phyloP scores from a whole-genome alignment of 2,113 vertebrate species.

The Cyprinodon tularosa region DNA sequence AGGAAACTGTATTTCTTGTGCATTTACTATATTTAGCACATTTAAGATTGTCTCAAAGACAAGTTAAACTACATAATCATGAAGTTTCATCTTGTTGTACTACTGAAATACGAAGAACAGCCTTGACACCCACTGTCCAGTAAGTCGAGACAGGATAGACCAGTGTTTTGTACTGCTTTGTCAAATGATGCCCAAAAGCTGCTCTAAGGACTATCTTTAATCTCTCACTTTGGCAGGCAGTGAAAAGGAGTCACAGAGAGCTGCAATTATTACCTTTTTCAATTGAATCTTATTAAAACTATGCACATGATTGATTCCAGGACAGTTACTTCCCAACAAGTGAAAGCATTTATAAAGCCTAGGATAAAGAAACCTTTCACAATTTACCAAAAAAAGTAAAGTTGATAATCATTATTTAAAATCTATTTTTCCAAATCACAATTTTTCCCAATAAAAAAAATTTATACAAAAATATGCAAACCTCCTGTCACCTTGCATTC shows the following conservation, averaged over 20 bases:
- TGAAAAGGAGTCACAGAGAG: constrained; percentile 55
- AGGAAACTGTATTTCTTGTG: background rate
- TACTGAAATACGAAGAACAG: constrained; percentile 64
- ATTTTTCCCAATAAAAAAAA: too few relatives aligned
- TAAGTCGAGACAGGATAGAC: constrained; percentile 61
- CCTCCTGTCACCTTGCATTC: too few relatives aligned
- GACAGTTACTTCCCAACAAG: constrained; percentile 30
- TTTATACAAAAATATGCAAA: too few relatives aligned
- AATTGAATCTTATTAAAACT: constrained; percentile 69
- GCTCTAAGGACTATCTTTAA: constrained; percentile 57
- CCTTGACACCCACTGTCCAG: constrained; percentile 60
- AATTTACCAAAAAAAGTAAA: background rate
- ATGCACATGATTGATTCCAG: constrained; percentile 65
- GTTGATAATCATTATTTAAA: too few relatives aligned
- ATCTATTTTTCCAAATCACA: too few relatives aligned
- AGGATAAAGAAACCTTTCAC: constrained; percentile 15
- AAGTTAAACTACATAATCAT: constrained; percentile 5
- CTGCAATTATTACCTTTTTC: constrained; percentile 43
- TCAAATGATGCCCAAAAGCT: constrained; percentile 59
- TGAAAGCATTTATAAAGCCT: constrained; percentile 25
- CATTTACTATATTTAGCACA: background rate
- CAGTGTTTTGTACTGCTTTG: constrained; percentile 36
- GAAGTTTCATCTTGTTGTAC: constrained; percentile 24
- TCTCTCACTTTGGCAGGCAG: constrained; percentile 62
- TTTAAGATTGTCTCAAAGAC: background rate